Evolutionary conservation across 1,140 invertebrate genomes (phyloP).

Genomic region (Colletes gigas): DNA sequence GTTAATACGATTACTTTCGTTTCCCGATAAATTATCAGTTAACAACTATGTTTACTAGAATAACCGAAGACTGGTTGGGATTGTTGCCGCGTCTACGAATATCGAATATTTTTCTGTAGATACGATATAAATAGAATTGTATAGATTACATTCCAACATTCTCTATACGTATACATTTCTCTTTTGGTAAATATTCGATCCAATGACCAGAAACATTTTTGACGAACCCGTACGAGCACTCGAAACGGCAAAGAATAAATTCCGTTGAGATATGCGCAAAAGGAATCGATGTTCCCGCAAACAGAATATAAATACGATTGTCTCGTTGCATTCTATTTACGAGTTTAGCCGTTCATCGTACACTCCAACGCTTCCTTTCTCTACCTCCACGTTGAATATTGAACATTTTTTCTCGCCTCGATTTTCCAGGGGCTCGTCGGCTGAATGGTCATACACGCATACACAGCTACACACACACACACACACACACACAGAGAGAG

Average conservation of each 20-base stretch:
- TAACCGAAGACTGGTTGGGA: too few relatives aligned
- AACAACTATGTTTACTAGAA: too few relatives aligned
- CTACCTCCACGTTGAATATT: conserved; percentile 7
- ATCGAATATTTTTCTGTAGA: too few relatives aligned
- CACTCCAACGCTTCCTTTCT: conserved; percentile 24
- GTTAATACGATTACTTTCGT: conserved; percentile 16
- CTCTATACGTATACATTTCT: background rate
- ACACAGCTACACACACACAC: too few relatives aligned
- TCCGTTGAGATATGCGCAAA: conserved; percentile 14
- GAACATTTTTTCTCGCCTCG: conserved; percentile 29
- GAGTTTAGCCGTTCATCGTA: conserved; percentile 11
- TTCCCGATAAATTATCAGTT: background rate
- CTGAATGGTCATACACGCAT: conserved; percentile 2
- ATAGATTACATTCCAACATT: background rate
- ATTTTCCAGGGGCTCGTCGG: conserved; percentile 12
- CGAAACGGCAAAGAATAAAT: conserved; percentile 20
- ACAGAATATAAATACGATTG: conserved; percentile 39
- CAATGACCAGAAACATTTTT: background rate
- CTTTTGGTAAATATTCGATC: background rate
- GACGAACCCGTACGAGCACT: background rate
- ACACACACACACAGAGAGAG: too few relatives aligned
- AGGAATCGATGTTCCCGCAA: conserved; percentile 32
- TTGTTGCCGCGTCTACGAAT: too few relatives aligned
- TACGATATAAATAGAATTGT: too few relatives aligned
- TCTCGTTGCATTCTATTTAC: conserved; percentile 27